Evolutionary conservation across 1,140 invertebrate genomes (phyloP), one percentile per base, ranked within the genome.

Genomic region (Trialeurodes vaporariorum): DNA sequence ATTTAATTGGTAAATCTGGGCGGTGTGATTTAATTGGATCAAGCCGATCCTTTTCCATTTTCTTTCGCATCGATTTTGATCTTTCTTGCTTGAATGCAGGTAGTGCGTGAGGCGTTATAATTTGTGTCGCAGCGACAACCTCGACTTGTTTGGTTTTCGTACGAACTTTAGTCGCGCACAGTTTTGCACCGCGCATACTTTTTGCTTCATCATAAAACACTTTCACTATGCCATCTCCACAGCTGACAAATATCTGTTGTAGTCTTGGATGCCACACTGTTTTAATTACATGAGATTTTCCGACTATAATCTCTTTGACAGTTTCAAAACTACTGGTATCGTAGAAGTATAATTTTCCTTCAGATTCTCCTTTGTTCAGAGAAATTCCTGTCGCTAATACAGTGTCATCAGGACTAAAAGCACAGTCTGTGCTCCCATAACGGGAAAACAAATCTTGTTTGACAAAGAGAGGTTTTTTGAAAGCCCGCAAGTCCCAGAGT

Each of bases 1-100:
- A 84, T 23, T 95, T 98, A n/a, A 98, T 94, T 0, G 97, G 97
- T 61, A 98, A 80, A 79, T 99, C 96, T n/a, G 94, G 97, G 72
- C 92, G 79, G 69, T 85, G 85, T 0, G 94, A 98, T 79, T 95
- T 98, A 0, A 96, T 81, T 0, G 93, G 96, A 83, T 97, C 96
- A 73, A 93, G 80, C 34, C 91, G 80, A 64, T 94, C 92, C 73
- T 95, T 96, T 75, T 98, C 93, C 85, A 95, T 88, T 76, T 91
- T 87, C 76, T 96, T 94, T 69, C 90, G 85, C 27, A 90, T 90
- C 1, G 94, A 95, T 71, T 92, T 89, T 17, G 94, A 84, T 73
- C 93, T 86, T 71, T 97, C 92, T 78, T 97, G 91, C 67, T 94
- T 85, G 78, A 98, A 99, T 77, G 99, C 81, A 0, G 96, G 96